Conservation (phyloP, 2,797 vertebrate genomes). For the Phaenicophaeus curvirostris region DNA sequence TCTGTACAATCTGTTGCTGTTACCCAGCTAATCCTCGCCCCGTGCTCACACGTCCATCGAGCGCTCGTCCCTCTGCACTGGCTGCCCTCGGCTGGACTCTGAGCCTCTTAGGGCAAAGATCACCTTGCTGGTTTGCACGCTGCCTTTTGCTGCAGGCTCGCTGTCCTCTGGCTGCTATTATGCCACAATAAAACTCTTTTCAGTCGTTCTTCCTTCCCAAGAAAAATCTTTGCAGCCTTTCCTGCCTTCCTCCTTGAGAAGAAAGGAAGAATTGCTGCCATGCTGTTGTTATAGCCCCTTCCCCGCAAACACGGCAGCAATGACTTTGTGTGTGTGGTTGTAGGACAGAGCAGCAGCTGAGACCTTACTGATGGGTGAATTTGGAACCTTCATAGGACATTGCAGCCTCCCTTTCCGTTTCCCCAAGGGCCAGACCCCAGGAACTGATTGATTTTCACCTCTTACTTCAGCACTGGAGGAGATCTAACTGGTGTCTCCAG, state of each 20-base stretch:
- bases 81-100: neutral
- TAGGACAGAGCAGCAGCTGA: neutral
- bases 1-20: neutral
- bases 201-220: neutral
- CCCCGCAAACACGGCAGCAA: accelerated
- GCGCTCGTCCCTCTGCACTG: neutral
- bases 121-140: neutral
- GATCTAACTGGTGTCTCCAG: neutral
- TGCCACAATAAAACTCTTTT: neutral
- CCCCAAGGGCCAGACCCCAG: neutral
- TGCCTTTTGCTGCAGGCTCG: neutral
- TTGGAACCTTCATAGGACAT: neutral
- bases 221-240: neutral
- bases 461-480: neutral
- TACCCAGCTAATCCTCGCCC: neutral
- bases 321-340: neutral
- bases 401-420: neutral
- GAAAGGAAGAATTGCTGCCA: neutral
- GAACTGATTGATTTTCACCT: neutral
- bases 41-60: neutral
- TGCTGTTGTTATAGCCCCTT: neutral
- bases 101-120: neutral
- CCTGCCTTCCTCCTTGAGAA: neutral
- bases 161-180: neutral
- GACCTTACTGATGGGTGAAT: neutral